Evolutionary conservation across 2,113 vertebrate genomes (phyloP).

Genomic region (Tringa solitaria): DNA sequence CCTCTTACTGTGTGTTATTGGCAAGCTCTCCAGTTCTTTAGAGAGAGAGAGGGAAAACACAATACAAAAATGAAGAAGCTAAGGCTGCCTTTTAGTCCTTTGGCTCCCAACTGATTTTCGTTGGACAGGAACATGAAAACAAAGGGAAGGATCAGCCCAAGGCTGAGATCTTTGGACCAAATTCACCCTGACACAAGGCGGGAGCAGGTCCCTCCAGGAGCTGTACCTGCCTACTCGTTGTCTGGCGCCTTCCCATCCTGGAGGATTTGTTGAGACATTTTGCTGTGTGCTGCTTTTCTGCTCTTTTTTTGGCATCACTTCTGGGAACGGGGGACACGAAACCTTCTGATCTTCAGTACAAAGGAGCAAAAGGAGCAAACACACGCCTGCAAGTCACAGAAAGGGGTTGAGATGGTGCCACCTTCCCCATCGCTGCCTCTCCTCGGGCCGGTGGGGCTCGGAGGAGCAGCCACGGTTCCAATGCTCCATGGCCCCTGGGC

Average conservation of each 20-base stretch:
- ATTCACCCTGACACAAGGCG: neutral
- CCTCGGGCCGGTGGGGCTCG: accelerated
- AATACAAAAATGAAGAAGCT: neutral
- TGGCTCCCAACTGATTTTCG: neutral
- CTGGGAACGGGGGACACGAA: neutral
- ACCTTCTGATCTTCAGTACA: neutral
- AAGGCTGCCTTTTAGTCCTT: neutral
- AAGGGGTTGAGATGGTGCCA: accelerated
- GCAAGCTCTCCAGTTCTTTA: neutral
- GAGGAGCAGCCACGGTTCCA: neutral
- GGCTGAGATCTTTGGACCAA: neutral
- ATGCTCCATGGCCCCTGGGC: accelerated
- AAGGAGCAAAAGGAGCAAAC: neutral
- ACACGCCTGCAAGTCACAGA: too few relatives aligned
- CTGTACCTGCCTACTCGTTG: neutral
- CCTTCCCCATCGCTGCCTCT: accelerated
- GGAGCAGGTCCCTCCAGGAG: neutral
- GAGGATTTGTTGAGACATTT: neutral
- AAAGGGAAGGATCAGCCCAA: neutral
- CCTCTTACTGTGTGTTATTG: neutral
- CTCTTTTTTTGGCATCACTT: neutral
- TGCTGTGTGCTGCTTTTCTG: neutral
- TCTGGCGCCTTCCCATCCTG: neutral
- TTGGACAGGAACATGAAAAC: neutral
- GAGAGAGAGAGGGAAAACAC: neutral